Evolutionary conservation across 1,140 invertebrate genomes (phyloP).

Genomic region (Meteorus sp.): DNA sequence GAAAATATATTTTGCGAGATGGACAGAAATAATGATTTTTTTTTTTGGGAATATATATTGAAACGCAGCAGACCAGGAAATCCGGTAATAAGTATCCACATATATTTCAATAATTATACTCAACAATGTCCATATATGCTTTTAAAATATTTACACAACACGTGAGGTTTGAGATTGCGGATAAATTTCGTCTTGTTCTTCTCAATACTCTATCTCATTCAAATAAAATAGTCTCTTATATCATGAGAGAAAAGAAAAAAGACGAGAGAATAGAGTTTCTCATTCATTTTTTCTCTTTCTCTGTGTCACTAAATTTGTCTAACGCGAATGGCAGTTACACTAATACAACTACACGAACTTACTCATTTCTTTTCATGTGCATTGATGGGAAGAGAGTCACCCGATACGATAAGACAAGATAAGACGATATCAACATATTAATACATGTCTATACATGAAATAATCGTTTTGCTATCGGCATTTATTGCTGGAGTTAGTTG

Average conservation of each 20-base stretch:
- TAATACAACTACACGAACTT: background rate
- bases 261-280: constrained; percentile 10
- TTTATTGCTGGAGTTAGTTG: no score
- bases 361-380: background rate
- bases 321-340: background rate
- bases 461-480: no score
- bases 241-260: background rate
- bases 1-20: background rate
- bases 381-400: no score
- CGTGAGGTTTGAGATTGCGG: constrained; percentile 30
- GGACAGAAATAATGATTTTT: background rate
- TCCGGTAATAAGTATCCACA: constrained; percentile 47
- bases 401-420: no score
- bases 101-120: constrained; percentile 54
- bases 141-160: constrained; percentile 46
- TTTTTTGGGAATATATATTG: constrained; percentile 38
- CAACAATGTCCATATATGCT: constrained; percentile 50
- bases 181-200: background rate
- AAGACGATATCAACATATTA: no score
- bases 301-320: background rate
- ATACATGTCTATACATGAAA: no score
- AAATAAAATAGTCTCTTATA: background rate
- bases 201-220: background rate
- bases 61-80: constrained; percentile 50
- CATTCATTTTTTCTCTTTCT: no score